phyloP scores from a whole-genome alignment of 2,797 vertebrate genomes.

The Rhynchotus rufescens region DNA sequence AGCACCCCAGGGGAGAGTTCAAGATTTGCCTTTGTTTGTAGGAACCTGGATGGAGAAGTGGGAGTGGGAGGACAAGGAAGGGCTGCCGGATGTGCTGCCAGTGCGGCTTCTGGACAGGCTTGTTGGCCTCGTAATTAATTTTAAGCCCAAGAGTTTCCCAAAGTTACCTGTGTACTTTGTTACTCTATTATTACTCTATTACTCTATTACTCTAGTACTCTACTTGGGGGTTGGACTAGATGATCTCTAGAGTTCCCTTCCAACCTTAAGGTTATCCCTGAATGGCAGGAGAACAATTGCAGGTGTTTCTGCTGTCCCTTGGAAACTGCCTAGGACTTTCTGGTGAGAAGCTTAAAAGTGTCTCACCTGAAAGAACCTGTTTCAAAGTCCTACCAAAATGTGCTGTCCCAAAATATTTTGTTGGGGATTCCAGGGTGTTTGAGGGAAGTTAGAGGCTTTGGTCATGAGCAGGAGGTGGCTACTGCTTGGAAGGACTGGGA shows the following conservation, averaged over 20 bases:
- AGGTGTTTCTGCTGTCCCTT: background rate
- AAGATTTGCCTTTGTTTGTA: conserved; percentile 20
- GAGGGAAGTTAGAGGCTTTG: conserved; percentile 30
- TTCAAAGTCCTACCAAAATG: conserved; percentile 3
- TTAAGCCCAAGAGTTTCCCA: background rate
- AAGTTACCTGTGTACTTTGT: background rate
- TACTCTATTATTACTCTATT: background rate
- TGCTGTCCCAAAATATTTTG: background rate
- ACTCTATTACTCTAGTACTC: too few species aligned
- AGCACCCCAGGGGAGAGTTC: background rate
- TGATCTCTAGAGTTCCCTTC: too few species aligned
- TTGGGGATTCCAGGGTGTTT: background rate
- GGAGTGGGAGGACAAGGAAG: background rate
- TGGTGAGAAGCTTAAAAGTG: background rate
- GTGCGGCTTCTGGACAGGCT: background rate
- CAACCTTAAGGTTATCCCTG: background rate
- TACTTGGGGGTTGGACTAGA: too few species aligned
- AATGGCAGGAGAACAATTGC: background rate
- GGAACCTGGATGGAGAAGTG: background rate
- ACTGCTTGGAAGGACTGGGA: conserved; percentile 19
- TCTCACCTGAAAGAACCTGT: background rate
- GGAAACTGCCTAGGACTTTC: background rate
- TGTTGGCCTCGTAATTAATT: background rate
- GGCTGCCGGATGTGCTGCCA: background rate
- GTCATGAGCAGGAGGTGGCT: conserved; percentile 16